Base-by-base conservation (phyloP, 1,140 invertebrate species). In the Drosophila sechellia region DNA sequence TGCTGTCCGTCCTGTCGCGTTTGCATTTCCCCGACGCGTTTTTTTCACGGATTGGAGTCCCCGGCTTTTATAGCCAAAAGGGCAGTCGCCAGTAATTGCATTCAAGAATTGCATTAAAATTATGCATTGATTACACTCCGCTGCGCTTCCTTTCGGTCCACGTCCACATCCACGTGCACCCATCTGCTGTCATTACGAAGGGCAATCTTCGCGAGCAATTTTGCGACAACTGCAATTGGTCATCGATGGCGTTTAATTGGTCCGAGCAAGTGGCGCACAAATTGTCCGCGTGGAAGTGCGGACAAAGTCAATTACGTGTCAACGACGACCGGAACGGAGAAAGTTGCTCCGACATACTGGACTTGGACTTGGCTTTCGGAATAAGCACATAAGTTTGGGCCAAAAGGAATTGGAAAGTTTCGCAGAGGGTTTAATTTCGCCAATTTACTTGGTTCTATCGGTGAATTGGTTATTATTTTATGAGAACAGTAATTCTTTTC, bases 211-310 rank as follows among this genome's bases (percentile, higher is more conserved):
- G 34, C 35, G 58, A 34, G 74, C 83, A 83, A 87, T 87, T 87
- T 72, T 56, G 55, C 71, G 75, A 77, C 79, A 61, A 73, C 78
- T 81, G 81, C 81, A 85, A 85, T 85, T 85, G 78, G 81, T 87
- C 59, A 76, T 72, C 83, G 83, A 76, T 72, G 76, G 79, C 79
- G 83, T 79, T 87, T 87, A 87, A 87, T 89, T 87, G 84, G 70
- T 77, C 56, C 31, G 40, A 59, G 52, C 78, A 85, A 85, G 81
- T 81, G 81, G 43, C 63, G 56, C 63, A 73, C 57, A 73, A 84
- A 84, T 75, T 79, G 76, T 61, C 60, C 48, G 54, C 17, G 59
- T 53, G 52, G 52, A 70, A 69, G 73, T 60, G 63, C 58, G 48
- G 56, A 58, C 70, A 76, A 86, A 86, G 83, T 87, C 83, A 86